Evolutionary conservation across 1,140 invertebrate genomes (phyloP).

Genomic region (Xylocopa sonorina): DNA sequence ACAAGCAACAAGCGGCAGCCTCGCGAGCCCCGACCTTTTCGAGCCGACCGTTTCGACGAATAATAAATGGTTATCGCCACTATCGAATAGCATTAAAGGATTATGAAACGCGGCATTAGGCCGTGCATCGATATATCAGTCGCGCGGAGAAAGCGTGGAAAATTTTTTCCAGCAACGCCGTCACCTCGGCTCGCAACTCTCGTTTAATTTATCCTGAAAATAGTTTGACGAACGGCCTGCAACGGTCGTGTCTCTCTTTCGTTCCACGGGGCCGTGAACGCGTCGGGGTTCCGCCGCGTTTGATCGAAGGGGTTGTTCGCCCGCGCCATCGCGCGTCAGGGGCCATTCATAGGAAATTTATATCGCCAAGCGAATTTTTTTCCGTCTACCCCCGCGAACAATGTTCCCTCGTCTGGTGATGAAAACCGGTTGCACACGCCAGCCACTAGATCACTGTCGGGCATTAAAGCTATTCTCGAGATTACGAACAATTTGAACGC

Average conservation of each 20-base stretch:
- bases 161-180: constrained; percentile 15
- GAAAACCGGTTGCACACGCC: constrained; percentile 37
- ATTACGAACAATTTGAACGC: constrained; percentile 36
- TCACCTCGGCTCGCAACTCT: not conserved
- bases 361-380: constrained; percentile 8
- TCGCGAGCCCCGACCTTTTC: constrained; percentile 51
- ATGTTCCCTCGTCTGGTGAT: constrained; percentile 26
- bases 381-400: not conserved
- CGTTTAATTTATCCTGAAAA: constrained; percentile 7
- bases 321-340: not conserved
- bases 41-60: constrained; percentile 36
- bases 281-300: not conserved
- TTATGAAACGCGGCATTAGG: constrained; percentile 41
- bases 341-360: constrained; percentile 24
- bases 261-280: not conserved
- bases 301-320: constrained; percentile 18
- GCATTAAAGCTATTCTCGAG: constrained; percentile 26
- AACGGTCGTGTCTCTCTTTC: not conserved
- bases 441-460: constrained; percentile 35
- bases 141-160: constrained; percentile 6
- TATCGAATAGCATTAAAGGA: constrained; percentile 49
- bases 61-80: constrained; percentile 52
- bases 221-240: constrained; percentile 4
- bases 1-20: constrained; percentile 11
- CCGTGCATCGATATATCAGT: constrained; percentile 26